Evolutionary conservation across 2,888 invertebrate species (phyloP), one percentile per base, ranked within the genome.

Genomic region (Phengaris arion): DNA sequence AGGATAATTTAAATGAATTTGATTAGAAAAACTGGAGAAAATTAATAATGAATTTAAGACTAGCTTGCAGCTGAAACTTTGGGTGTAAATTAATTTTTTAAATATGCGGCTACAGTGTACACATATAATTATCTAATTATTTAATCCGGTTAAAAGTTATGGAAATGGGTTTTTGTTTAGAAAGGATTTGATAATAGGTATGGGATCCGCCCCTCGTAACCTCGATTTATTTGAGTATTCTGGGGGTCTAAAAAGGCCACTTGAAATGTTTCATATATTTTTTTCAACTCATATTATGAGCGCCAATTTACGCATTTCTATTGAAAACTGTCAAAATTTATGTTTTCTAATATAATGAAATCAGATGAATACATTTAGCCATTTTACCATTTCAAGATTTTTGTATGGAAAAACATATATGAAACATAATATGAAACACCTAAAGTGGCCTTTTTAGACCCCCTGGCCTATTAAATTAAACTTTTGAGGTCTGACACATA

Each of bases 91-190:
- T 35, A 35, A 35, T 3, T 35, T 35, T 35, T 35, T 35, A 35
- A 35, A 35, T 4, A 35, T 35, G 35, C 4, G 2, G 35, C 3
- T 48, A 48, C 48, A 12, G 52, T 10, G 10, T 13, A 55, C 13
- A 64, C 22, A 35, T 45, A 64, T 64, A 64, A 64, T 64, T 64
- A 64, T 64, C 12, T 45, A 64, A 64, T 64, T 64, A 64, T 45
- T 64, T 64, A 13, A 64, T 45, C 13, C 35, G 35, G 64, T 64
- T 35, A 45, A 13, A 64, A 64, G 59, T 59, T 64, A 64, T 64
- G 35, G 35, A 64, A 64, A 64, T 64, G 35, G 35, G 35, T 64
- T 52, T 52, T 52, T 9, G 52, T 52, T 64, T 64, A 12, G 35
- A 45, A 64, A 0, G 64, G 64, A 13, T 64, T 64, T 35, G 59